Evolutionary conservation across 1,140 invertebrate species (phyloP), one percentile per base, ranked within the genome.

Genomic region (Cyclargus thomasi): DNA sequence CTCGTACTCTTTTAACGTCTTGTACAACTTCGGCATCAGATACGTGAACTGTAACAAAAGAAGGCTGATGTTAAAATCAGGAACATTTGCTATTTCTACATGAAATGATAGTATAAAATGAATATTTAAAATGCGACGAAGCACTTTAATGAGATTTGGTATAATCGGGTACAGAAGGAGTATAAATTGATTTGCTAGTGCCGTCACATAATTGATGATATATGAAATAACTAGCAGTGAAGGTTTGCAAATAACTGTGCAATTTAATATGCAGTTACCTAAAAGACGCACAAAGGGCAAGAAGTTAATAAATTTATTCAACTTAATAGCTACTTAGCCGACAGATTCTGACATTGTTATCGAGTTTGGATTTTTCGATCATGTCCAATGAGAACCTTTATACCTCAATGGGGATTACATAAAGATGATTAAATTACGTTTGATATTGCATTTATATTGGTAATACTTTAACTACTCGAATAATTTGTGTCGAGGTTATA

Each of bases 401-500:
- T 21, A 57, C 23, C 16, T 66, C 53, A 66, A 57, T 29, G 21
- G 36, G 39, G 62, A 67, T 62, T 47, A 47, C 55, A 65, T 70
- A 69, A 74, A 68, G 67, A 75, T 75, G 73, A 73, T 64, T 74
- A 75, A 68, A 68, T 72, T 73, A 74, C 73, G 76, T 80, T 81
- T 78, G 80, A 87, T 79, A 74, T 73, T 75, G 76, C 69, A 75
- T 75, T 78, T 76, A 81, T 79, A 80, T 81, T 74, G 75, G 74
- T 75, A 76, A 83, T 82, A 86, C 77, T 87, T 82, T 85, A 66
- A 88, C 78, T 75, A 78, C 75, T 74, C 67, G 62, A 72, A 68
- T 76, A 77, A 90, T 90, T 84, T 70, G 85, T 90, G 87, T 90
- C 87, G 85, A 88, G 85, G 87, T 74, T 88, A 74, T 70, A 75